phyloP scores from a whole-genome alignment of 2,888 invertebrate species.

The Cyclophora albipunctata region DNA sequence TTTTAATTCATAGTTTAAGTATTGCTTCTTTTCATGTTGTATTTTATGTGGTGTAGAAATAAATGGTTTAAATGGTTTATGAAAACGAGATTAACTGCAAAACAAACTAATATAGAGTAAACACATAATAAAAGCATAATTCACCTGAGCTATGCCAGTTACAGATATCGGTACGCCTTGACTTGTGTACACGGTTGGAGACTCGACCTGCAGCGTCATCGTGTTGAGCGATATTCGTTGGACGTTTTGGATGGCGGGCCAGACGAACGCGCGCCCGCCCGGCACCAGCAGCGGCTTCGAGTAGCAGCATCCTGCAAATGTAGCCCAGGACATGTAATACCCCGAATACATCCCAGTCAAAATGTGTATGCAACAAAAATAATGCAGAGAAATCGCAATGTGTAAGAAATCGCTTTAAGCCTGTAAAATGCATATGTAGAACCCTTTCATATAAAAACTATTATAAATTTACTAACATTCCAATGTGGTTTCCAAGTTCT shows the following conservation, averaged over 20 bases:
- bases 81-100: too few relatives aligned
- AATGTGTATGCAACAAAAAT: conserved; percentile 6
- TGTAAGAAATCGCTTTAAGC: too few relatives aligned
- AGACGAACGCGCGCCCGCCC: conserved; percentile 97
- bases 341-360: neutral
- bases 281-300: conserved; percentile 94
- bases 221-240: conserved; percentile 96
- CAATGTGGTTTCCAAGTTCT: too few relatives aligned
- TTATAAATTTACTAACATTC: too few relatives aligned
- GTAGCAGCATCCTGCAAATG: conserved; percentile 91
- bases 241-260: conserved; percentile 92
- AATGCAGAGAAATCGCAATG: too few relatives aligned
- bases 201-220: conserved; percentile 97
- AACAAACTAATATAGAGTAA: neutral
- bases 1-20: too few relatives aligned
- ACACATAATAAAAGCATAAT: neutral
- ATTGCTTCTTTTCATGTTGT: too few relatives aligned
- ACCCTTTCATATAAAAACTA: too few relatives aligned
- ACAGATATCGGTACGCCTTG: conserved; percentile 98
- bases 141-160: conserved; percentile 96
- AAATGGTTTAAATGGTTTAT: too few relatives aligned
- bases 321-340: neutral
- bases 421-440: too few relatives aligned
- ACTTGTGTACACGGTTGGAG: conserved; percentile 95
- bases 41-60: too few relatives aligned